These are phyloP conservation scores for Diadophis punctatus DNA, from an alignment of 2,113 vertebrate species.

Conservation along the genomic window DNA sequence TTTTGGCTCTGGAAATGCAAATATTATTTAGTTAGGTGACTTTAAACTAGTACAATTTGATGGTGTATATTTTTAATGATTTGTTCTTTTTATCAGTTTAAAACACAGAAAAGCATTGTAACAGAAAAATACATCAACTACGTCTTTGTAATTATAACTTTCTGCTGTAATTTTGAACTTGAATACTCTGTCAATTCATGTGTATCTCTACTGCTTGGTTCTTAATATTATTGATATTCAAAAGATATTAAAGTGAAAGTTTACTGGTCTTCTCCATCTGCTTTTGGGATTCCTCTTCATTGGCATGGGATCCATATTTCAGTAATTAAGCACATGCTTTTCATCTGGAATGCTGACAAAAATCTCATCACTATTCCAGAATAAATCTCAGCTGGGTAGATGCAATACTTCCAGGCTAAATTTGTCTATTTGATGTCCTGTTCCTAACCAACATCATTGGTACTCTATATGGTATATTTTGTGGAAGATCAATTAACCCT, in stretches of 20 bases:
- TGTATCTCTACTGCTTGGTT: not conserved
- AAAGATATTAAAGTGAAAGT: not conserved
- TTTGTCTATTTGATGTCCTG: not conserved
- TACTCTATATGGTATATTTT: not conserved
- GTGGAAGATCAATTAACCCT: not conserved
- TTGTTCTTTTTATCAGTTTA: not conserved
- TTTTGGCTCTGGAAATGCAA: not conserved
- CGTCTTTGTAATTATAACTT: not conserved
- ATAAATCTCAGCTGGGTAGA: not conserved
- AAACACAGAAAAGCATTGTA: not conserved
- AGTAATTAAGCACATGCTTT: not conserved
- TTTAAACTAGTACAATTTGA: not conserved
- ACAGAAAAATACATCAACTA: not conserved
- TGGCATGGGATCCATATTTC: not conserved
- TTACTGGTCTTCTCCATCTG: not conserved
- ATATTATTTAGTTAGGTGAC: not conserved
- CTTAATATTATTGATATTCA: not conserved
- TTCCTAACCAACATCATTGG: not conserved
- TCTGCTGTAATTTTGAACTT: not conserved
- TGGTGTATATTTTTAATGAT: not conserved
- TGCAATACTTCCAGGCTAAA: not conserved
- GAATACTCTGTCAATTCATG: not conserved
- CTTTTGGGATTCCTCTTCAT: not conserved
- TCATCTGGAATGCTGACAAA: not conserved
- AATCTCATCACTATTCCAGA: not conserved